phyloP scores from a whole-genome alignment of 2,113 vertebrate species.

The Nannobrachium achirus region DNA sequence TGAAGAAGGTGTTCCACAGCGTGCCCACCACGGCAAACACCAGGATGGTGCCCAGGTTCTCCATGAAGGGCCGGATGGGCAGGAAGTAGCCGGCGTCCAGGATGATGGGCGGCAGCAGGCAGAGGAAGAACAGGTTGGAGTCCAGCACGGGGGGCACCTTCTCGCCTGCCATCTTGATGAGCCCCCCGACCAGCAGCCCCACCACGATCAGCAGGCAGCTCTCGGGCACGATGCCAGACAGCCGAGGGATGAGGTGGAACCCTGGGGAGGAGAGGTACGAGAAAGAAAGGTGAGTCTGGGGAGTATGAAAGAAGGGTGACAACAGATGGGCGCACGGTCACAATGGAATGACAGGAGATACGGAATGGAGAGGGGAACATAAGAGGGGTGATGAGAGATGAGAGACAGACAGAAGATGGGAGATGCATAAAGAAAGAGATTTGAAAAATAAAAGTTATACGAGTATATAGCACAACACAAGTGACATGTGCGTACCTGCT shows the following conservation, averaged over 20 bases:
- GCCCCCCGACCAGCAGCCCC: slow-evolving; percentile 91
- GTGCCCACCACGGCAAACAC: slow-evolving; percentile 97
- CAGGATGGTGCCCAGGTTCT: slow-evolving; percentile 97
- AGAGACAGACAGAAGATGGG: no score
- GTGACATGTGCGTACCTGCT: background rate
- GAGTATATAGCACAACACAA: no score
- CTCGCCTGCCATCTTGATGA: slow-evolving; percentile 90
- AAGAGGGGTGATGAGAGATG: background rate
- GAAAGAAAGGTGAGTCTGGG: background rate
- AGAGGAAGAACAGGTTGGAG: slow-evolving; percentile 90
- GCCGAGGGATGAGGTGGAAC: slow-evolving; percentile 91
- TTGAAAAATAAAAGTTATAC: background rate
- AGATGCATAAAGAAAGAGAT: background rate
- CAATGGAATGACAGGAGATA: no score
- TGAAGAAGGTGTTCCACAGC: slow-evolving; percentile 95
- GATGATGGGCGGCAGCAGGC: slow-evolving; percentile 96
- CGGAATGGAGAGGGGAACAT: background rate
- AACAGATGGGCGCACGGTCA: no score
- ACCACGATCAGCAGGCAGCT: slow-evolving; percentile 97
- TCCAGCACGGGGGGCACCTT: slow-evolving; percentile 83
- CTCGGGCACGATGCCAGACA: slow-evolving; percentile 92
- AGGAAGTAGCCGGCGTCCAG: slow-evolving; percentile 97
- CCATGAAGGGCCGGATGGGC: slow-evolving; percentile 93
- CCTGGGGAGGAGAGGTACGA: slow-evolving; percentile 73
- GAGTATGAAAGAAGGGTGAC: background rate